A percentile compares a stretch with the other conserved stretches of the same genome.
These are phyloP conservation scores for Florisuga fusca DNA, from an alignment of 2,797 vertebrate species.

Conservation along the genomic window DNA sequence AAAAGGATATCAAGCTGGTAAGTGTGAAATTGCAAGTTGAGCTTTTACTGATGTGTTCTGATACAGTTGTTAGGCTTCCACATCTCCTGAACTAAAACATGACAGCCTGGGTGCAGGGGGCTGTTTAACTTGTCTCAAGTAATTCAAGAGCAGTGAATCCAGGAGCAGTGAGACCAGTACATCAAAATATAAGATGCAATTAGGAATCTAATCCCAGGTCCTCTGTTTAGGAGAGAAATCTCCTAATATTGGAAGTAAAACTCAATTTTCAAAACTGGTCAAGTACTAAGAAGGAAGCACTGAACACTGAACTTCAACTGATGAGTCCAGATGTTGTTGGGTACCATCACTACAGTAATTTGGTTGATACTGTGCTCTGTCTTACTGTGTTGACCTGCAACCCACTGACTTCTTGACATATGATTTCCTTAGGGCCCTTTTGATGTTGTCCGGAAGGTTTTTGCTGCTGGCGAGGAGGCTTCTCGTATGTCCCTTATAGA, in stretches of 20 bases:
- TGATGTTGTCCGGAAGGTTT: conserved; percentile 95
- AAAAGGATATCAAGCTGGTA: conserved; percentile 93
- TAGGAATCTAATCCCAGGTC: not conserved
- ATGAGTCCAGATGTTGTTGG: not conserved
- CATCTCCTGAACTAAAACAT: not conserved
- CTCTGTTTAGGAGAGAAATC: not conserved
- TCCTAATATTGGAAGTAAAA: not conserved
- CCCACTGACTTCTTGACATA: not conserved
- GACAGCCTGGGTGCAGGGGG: not conserved
- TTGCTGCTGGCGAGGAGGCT: conserved; percentile 85
- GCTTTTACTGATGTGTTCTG: not conserved
- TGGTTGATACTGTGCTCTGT: not conserved
- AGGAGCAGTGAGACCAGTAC: not conserved
- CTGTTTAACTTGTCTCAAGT: not conserved
- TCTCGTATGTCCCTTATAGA: conserved; percentile 93
- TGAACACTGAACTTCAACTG: not conserved
- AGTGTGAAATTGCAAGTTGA: not conserved
- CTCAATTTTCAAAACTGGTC: not conserved
- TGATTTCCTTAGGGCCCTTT: conserved; percentile 87
- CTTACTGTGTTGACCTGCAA: not conserved
- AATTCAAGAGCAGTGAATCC: not conserved
- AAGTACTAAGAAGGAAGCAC: not conserved
- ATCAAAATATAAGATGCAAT: not conserved
- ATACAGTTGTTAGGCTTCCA: not conserved
- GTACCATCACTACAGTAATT: not conserved